Evolutionary conservation across 2,113 vertebrate genomes (phyloP).

Genomic region (Rattus norvegicus): GRCr8 NC_086019.1:30977501-30978000

Average conservation of each 20-base stretch:
- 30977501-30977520: neutral
- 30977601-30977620: neutral
- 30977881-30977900: neutral
- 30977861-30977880: neutral
- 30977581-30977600: neutral
- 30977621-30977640: neutral
- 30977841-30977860: neutral
- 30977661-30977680: neutral
- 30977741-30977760: neutral
- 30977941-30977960: neutral
- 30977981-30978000: neutral
- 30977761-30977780: neutral
- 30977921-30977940: no score
- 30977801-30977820: neutral
- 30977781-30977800: neutral
- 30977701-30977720: neutral
- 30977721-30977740: no score
- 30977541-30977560: neutral
- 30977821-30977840: neutral
- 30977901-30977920: neutral
- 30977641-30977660: neutral
- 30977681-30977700: neutral
- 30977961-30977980: rapidly evolving
- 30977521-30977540: neutral
- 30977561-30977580: neutral